Evolutionary conservation across 2,113 vertebrate species (phyloP), one percentile per base, ranked within the genome.

Genomic region (Spheniscus mendiculus): DNA sequence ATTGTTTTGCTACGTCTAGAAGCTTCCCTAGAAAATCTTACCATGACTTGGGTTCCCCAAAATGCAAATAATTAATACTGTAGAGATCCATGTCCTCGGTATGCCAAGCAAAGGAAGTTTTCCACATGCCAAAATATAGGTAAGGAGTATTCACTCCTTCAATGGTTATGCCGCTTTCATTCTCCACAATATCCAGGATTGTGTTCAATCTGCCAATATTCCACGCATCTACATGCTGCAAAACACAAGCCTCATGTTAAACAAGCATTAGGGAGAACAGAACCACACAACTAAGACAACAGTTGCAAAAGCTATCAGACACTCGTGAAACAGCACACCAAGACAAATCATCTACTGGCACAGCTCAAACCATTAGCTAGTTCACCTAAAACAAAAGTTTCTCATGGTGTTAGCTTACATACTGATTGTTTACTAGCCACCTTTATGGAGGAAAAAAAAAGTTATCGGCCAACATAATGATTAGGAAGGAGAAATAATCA

Each of bases 1-100:
- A 52, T 8, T 59, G 29, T 11, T 90, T 26, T 63, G 56, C 45
- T 44, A 44, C 17, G 26, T 26, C 32, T 52, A 56, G 55, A 91
- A 70, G 59, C 14, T 13, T 77, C 27, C n/a, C 45, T 27, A 65
- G 38, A 92, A 66, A 71, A 91, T 78, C 91, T 97, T 99, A 99
- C 99, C 99, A 99, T 67, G 99, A 99, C 91, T 99, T 99, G 8
- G 99, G 99, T 53, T 99, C 99, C 72, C 99, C 99, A 59, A 99
- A 99, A 97, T 99, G 99, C 95, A 99, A 97, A 89, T 99, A 99
- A 97, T 99, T 99, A 96, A 99, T 99, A 97, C 99, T 99, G 96
- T 99, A 99, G 5, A 99, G 98, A 95, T 99, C 99, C 99, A 99
- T 99, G 98, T 99, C 99, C 81, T 99, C 99, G 0, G 99, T 99